A percentile compares a stretch with the other conserved stretches of the same genome.
Evolutionary conservation across 2,797 vertebrate genomes (phyloP).

Genomic region (Valencia hispanica): DNA sequence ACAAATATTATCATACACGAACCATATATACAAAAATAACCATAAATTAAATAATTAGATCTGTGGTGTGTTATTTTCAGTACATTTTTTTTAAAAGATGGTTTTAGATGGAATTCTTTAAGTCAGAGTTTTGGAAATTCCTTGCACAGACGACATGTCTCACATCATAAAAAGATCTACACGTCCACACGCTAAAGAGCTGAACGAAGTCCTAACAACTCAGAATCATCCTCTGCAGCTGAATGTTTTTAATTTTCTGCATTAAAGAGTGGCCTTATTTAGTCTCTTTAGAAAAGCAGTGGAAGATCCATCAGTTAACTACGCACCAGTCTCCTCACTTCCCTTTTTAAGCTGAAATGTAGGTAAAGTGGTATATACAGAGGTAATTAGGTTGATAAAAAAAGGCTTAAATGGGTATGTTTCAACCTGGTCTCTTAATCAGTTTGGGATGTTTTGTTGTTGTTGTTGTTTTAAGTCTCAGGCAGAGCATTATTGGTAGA

Average conservation of each 20-base stretch:
- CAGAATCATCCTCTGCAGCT: conserved; percentile 23
- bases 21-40: background rate
- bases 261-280: conserved; percentile 14
- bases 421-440: conserved; percentile 1
- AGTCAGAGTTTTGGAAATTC: conserved; percentile 11
- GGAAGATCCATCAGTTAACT: conserved; percentile 1
- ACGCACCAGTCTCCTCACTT: background rate
- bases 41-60: background rate
- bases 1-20: background rate
- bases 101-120: conserved; percentile 4
- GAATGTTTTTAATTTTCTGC: conserved; percentile 14
- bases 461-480: background rate
- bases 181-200: conserved; percentile 6
- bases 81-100: background rate
- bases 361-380: background rate
- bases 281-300: conserved; percentile 19
- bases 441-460: background rate
- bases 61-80: background rate
- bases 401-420: background rate
- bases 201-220: conserved; percentile 13
- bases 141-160: conserved; percentile 12
- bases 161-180: conserved; percentile 16
- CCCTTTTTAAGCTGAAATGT: background rate
- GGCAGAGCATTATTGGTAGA: background rate
- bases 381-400: background rate